Evolutionary conservation across 2,888 invertebrate genomes (phyloP), one percentile per base, ranked within the genome.

Genomic region (Agrenia bidenticulata): DNA sequence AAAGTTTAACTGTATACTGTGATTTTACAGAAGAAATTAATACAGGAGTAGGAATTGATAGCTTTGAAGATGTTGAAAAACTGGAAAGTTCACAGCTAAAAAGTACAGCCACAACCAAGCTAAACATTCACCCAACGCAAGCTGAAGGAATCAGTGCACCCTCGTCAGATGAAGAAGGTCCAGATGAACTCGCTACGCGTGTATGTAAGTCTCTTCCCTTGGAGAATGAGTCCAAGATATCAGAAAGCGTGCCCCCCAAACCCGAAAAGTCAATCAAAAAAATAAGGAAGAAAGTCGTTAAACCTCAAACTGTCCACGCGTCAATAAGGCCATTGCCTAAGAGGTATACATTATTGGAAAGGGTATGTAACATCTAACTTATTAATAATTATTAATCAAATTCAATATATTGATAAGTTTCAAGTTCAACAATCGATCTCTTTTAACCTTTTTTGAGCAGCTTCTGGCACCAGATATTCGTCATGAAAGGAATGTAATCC

Each of bases 401-500:
- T 7, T n/a, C 49, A 49, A 49, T 11, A 7, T 39, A 49, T 7
- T 17, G 7, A 19, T 15, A 49, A 49, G 13, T 17, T 17, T 19
- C 19, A 49, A 9, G 5, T 49, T 15, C 11, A n/a, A 15, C 17
- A 49, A 17, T 53, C 7, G 9, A 24, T 9, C 17, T 23, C 5
- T 11, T 39, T 39, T 23, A 53, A 53, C 23, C 19, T 61, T 67
- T 69, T 72, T 70, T 64, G 80, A 80, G 32, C 78, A 83, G 83
- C 80, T 95, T 26, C 81, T 95, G 62, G 85, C 85, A 56, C 84
- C 84, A 64, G 91, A 94, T 79, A 91, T 95, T 74, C 83, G 87
- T 70, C 89, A 90, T 76, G 95, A 95, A 80, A 83, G 94, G 60
- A 95, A 94, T 81, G 83, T 90, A 54, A 83, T 95, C 57, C 83